Conservation (phyloP, 64 coral and sea anemone genomes). For the Pocillopora damicornis region DNA sequence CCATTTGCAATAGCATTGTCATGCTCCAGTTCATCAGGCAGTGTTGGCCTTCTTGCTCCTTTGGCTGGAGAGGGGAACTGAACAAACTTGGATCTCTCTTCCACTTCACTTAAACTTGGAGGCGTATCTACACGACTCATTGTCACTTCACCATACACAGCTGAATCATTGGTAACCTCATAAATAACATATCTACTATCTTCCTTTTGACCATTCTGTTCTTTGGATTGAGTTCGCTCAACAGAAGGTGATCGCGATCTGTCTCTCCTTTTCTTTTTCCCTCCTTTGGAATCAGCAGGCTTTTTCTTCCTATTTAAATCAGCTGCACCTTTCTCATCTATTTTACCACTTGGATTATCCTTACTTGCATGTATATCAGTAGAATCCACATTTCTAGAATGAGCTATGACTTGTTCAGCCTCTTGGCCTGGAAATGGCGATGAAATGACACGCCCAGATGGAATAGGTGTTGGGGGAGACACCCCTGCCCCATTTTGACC, state of each 20-base stretch:
- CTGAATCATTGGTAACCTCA: constrained; percentile 8
- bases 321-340: not conserved
- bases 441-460: constrained; percentile 71
- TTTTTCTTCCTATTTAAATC: constrained; percentile 42
- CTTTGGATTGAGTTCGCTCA: constrained; percentile 22
- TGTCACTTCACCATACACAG: constrained; percentile 33
- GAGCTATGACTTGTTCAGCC: not conserved
- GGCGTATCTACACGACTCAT: constrained; percentile 30
- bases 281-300: constrained; percentile 3
- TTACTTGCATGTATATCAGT: not conserved
- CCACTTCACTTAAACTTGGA: constrained; percentile 55
- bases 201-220: not conserved
- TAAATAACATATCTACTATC: not conserved
- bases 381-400: constrained; percentile 13
- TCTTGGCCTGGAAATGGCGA: constrained; percentile 37
- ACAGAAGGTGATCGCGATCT: constrained; percentile 53
- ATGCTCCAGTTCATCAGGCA: constrained; percentile 42
- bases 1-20: constrained; percentile 36
- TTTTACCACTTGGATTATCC: constrained; percentile 1
- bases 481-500: constrained; percentile 31
- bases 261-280: constrained; percentile 64
- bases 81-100: constrained; percentile 82
- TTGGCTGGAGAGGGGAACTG: constrained; percentile 84
- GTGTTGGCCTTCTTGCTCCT: constrained; percentile 1
- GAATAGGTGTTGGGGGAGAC: constrained; percentile 67